Percentiles rank a stretch among this genome's conserved stretches.
phyloP scores from a whole-genome alignment of 2,888 invertebrate genomes.

The Drosophila mulleri region DNA sequence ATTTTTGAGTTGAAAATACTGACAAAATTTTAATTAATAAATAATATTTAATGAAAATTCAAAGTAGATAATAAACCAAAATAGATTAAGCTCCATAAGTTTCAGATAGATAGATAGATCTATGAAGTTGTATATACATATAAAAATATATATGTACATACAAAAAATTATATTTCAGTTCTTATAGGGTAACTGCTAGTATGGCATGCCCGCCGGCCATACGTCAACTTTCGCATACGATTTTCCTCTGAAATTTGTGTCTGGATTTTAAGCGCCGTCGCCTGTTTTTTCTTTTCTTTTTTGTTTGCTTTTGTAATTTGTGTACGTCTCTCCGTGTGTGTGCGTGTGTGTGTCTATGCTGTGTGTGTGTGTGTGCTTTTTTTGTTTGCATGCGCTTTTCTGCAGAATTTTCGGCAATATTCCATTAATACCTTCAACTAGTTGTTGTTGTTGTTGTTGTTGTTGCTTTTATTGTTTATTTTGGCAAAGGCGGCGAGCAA shows the following conservation, averaged over 20 bases:
- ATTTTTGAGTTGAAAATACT: too few relatives aligned
- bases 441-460: conserved; percentile 8
- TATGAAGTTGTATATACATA: too few relatives aligned
- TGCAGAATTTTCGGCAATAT: conserved; percentile 78
- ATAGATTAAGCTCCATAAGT: too few relatives aligned
- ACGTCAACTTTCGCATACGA: neutral
- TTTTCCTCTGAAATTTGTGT: conserved; percentile 64
- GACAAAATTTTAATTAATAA: too few relatives aligned
- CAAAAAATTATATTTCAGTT: neutral
- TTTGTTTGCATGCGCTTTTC: conserved; percentile 73
- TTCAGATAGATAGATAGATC: too few relatives aligned
- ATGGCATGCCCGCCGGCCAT: neutral
- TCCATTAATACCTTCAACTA: conserved; percentile 70
- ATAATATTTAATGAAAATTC: too few relatives aligned
- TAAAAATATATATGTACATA: neutral
- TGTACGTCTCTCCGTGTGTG: conserved; percentile 24
- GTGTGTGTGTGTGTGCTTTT: conserved; percentile 21
- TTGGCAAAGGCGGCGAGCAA: conserved; percentile 42
- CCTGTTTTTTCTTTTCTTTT: conserved; percentile 55
- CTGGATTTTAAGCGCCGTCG: conserved; percentile 61
- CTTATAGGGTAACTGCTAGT: neutral
- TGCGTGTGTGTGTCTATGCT: conserved; percentile 23
- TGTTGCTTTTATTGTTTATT: conserved; percentile 55
- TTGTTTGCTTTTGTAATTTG: conserved; percentile 68
- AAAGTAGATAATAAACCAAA: too few relatives aligned